These are phyloP conservation scores for Drosophila novamexicana DNA, from an alignment of 1,140 invertebrate species.

Conservation along the genomic window DNA sequence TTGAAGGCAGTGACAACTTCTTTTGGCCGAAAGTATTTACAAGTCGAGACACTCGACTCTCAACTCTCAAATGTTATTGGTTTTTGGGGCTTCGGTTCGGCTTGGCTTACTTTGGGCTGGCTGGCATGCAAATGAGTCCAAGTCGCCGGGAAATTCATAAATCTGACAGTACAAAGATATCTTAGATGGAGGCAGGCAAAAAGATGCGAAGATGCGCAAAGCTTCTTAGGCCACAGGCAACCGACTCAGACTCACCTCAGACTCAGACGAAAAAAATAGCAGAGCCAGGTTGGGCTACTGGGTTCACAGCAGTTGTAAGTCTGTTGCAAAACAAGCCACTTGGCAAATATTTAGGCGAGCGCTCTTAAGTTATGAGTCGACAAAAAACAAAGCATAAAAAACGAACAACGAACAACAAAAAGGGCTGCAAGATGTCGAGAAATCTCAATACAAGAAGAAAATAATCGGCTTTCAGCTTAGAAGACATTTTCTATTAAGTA, in stretches of 20 bases:
- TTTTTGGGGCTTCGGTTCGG: constrained; percentile 21
- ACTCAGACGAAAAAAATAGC: too few species aligned
- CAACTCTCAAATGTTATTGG: constrained; percentile 64
- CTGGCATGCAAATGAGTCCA: constrained; percentile 39
- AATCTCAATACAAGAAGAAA: constrained; percentile 1
- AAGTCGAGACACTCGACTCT: constrained; percentile 29
- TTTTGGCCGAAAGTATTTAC: constrained; percentile 74
- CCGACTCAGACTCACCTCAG: not conserved
- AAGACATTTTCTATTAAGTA: not conserved
- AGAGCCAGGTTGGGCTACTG: not conserved
- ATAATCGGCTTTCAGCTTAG: constrained; percentile 13
- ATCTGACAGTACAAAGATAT: constrained; percentile 22
- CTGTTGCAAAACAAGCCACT: constrained; percentile 68
- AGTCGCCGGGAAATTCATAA: constrained; percentile 59
- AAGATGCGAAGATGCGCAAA: constrained; percentile 27
- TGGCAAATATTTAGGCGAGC: constrained; percentile 58
- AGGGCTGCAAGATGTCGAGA: not conserved
- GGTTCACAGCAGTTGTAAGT: constrained; percentile 9
- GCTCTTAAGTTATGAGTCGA: constrained; percentile 18
- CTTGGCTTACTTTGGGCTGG: constrained; percentile 17
- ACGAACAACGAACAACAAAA: not conserved
- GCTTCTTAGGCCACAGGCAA: constrained; percentile 56
- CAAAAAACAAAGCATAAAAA: constrained; percentile 1
- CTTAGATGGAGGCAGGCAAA: constrained; percentile 5
- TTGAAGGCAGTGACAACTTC: constrained; percentile 72